Evolutionary conservation across 2,888 invertebrate species (phyloP).

Genomic region (Clanis bilineata): DNA sequence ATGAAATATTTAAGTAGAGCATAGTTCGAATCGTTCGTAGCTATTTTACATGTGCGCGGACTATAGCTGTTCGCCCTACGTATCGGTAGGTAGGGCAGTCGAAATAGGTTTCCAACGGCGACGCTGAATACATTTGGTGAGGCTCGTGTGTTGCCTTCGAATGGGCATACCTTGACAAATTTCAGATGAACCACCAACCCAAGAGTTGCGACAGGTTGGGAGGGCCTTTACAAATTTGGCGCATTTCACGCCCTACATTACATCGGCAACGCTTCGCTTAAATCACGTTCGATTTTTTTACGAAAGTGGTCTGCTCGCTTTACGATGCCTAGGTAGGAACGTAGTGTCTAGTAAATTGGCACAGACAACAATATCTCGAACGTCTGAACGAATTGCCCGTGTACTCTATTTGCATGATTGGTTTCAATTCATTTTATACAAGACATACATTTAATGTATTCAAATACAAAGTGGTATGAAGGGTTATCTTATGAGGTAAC

Average conservation of each 20-base stretch:
- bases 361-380: background rate
- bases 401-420: conserved; percentile 16
- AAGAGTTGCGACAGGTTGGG: background rate
- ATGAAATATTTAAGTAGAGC: conserved; percentile 53
- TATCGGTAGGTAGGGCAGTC: conserved; percentile 76
- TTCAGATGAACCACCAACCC: conserved; percentile 16
- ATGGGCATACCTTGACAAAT: conserved; percentile 36
- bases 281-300: conserved; percentile 51
- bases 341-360: conserved; percentile 6
- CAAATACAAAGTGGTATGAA: no score
- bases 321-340: conserved; percentile 1
- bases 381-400: background rate
- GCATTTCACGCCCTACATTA: conserved; percentile 50
- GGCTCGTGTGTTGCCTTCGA: conserved; percentile 62
- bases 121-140: conserved; percentile 73
- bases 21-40: conserved; percentile 44
- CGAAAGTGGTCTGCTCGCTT: conserved; percentile 9
- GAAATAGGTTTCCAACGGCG: conserved; percentile 74
- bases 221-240: conserved; percentile 18
- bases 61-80: conserved; percentile 74
- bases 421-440: conserved; percentile 21
- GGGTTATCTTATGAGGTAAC: no score
- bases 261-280: conserved; percentile 47
- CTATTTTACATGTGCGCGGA: conserved; percentile 81
- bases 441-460: background rate